phyloP scores from a whole-genome alignment of 37 sponge, comb jelly and placozoan genomes.

The Bolinopsis microptera region DNA sequence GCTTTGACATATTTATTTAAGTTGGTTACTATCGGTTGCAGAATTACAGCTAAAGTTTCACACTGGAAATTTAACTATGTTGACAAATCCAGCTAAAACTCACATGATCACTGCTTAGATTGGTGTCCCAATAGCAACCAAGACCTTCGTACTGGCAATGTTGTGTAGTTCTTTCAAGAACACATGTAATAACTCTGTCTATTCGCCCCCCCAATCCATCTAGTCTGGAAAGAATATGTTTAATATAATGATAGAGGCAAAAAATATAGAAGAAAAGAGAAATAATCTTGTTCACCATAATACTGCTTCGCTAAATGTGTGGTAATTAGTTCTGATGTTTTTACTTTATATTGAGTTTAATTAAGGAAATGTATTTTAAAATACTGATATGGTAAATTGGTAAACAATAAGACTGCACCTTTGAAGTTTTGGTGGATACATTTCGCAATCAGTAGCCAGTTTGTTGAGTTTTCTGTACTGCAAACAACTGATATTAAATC shows the following conservation, averaged over 20 bases:
- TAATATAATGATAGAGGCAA: background rate
- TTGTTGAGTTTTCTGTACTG: background rate
- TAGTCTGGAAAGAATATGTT: conserved; percentile 38
- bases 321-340: background rate
- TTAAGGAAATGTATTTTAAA: too few relatives aligned
- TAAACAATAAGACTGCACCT: background rate
- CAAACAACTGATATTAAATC: background rate
- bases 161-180: conserved; percentile 81
- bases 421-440: conserved; percentile 1
- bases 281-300: background rate
- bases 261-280: background rate
- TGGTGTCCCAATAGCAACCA: conserved; percentile 73
- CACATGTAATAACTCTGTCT: conserved; percentile 76
- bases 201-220: conserved; percentile 84
- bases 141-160: conserved; percentile 84
- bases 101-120: background rate
- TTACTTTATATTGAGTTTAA: background rate
- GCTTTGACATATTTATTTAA: too few relatives aligned
- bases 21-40: too few relatives aligned
- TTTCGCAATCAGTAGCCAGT: background rate
- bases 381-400: too few relatives aligned
- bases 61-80: too few relatives aligned
- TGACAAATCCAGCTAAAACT: background rate
- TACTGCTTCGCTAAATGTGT: background rate
- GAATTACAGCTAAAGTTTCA: too few relatives aligned